Conservation (phyloP, 2,797 vertebrate species). For the Mus minutoides region DNA sequence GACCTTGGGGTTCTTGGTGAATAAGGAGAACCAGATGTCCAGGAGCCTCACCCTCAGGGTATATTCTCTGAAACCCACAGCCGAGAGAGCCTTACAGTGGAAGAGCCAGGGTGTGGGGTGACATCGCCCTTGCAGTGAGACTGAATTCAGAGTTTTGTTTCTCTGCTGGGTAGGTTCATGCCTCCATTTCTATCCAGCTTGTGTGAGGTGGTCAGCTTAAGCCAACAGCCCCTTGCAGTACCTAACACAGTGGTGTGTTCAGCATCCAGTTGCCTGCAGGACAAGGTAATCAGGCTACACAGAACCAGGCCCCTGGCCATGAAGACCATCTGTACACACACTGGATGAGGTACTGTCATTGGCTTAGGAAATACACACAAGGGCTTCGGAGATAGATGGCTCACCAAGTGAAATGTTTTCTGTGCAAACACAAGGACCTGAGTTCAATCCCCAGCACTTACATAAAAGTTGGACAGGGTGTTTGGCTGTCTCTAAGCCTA, state of each 20-base stretch:
- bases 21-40: not conserved
- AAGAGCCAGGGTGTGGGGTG: no score
- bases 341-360: not conserved
- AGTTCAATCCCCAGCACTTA: not conserved
- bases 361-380: not conserved
- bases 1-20: slow-evolving; percentile 64
- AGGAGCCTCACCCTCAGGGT: not conserved
- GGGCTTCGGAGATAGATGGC: not conserved
- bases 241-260: not conserved
- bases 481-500: not conserved
- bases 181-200: not conserved
- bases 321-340: not conserved
- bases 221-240: not conserved
- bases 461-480: not conserved
- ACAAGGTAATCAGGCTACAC: not conserved
- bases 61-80: not conserved
- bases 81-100: not conserved
- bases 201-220: not conserved
- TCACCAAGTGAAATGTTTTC: not conserved
- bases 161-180: fast-evolving
- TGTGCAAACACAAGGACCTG: not conserved
- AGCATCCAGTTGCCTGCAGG: not conserved
- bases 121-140: not conserved
- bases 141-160: not conserved
- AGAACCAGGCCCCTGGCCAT: not conserved